Evolutionary conservation across 2,797 vertebrate genomes (phyloP).

Genomic region (Dromococcyx pavoninus): DNA sequence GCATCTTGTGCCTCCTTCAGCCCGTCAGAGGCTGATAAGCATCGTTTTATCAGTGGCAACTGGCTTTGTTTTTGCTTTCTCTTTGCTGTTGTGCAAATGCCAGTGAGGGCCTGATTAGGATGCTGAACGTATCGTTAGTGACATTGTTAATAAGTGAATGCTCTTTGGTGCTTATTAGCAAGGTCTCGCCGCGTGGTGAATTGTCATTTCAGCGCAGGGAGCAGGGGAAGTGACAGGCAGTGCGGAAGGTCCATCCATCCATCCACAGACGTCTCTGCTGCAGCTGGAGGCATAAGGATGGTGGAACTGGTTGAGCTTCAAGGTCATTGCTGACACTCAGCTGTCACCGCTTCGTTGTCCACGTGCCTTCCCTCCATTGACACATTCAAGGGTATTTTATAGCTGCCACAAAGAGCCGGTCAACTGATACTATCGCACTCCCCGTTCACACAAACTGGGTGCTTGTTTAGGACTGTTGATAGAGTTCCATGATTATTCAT

Average conservation of each 20-base stretch:
- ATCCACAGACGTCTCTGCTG: neutral
- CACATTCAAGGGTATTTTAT: conserved; percentile 75
- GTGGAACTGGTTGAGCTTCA: conserved; percentile 84
- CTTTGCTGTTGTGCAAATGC: conserved; percentile 58
- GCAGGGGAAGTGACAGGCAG: conserved; percentile 35
- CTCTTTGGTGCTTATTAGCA: conserved; percentile 50
- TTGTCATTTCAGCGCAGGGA: conserved; percentile 45
- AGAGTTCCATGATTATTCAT: conserved; percentile 73
- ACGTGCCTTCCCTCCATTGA: conserved; percentile 70
- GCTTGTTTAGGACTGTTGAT: conserved; percentile 65
- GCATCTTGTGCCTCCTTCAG: neutral
- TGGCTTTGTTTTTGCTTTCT: conserved; percentile 42
- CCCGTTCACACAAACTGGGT: conserved; percentile 62
- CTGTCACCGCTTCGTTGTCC: conserved; percentile 84
- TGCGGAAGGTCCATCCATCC: conserved; percentile 36
- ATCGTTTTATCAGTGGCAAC: neutral
- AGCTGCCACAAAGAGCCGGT: conserved; percentile 74
- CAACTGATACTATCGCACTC: conserved; percentile 82
- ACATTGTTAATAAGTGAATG: conserved; percentile 45
- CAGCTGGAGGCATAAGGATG: conserved; percentile 82
- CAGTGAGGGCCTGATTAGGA: conserved; percentile 48
- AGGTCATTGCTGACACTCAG: conserved; percentile 86
- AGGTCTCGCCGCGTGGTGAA: conserved; percentile 30
- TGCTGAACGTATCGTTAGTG: conserved; percentile 57
- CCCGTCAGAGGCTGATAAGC: neutral